A percentile compares a stretch with the other conserved stretches of the same genome.
phyloP scores from a whole-genome alignment of 2,113 vertebrate species.

The Tichodroma muraria region DNA sequence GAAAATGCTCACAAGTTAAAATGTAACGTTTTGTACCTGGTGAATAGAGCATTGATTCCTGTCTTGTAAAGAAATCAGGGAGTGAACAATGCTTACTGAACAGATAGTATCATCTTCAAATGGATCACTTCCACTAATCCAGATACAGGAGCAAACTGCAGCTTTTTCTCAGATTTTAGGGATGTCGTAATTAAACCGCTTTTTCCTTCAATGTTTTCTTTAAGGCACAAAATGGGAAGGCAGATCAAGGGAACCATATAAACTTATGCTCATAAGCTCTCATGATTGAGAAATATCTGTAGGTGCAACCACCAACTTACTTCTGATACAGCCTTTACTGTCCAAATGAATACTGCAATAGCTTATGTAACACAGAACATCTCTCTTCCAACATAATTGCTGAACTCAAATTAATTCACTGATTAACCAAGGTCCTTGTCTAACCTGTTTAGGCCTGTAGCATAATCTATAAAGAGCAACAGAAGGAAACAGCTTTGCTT shows the following conservation, averaged over 20 bases:
- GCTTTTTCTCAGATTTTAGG: neutral
- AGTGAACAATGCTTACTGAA: neutral
- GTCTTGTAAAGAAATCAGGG: neutral
- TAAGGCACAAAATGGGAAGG: neutral
- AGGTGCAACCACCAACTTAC: neutral
- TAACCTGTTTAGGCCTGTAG: neutral
- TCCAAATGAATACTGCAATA: neutral
- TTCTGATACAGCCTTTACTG: neutral
- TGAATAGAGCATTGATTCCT: neutral
- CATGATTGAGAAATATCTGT: neutral
- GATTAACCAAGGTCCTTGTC: neutral
- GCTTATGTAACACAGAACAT: neutral
- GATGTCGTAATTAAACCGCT: neutral
- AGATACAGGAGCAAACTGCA: neutral
- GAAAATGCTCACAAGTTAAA: neutral
- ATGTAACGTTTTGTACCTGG: neutral
- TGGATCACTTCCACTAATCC: neutral
- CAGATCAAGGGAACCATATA: neutral
- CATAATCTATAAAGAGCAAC: neutral
- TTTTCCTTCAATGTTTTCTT: neutral
- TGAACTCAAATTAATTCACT: neutral
- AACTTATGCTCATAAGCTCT: neutral
- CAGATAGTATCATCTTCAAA: neutral
- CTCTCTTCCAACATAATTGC: neutral
- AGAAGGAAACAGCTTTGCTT: neutral